Evolutionary conservation across 2,113 vertebrate species (phyloP), one percentile per base, ranked within the genome.

Genomic region (Hippocampus zosterae): DNA sequence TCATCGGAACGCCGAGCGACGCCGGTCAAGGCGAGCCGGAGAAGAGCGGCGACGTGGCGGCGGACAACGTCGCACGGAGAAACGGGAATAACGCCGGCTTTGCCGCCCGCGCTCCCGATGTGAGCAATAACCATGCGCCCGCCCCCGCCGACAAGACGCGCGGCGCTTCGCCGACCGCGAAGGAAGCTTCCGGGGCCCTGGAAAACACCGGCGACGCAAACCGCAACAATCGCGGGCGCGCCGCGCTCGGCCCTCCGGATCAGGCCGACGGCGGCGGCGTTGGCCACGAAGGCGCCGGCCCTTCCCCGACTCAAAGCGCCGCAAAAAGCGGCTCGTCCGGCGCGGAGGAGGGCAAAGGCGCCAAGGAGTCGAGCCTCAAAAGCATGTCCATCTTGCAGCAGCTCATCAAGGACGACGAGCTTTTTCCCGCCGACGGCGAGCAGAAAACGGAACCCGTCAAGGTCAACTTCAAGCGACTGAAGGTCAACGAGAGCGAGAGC

Each of bases 401-500:
- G 1, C 74, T 80, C 72, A 87, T 88, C 29, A 89, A 89, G 1
- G 84, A 92, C 0, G 94, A 94, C 46, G 93, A 92, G 0, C 83
- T 88, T 41, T 88, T 89, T 18, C 65, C 86, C 5, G 69, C 33
- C 0, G 92, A 94, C 1, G 70, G 65, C 52, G 93, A 94, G 75
- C 89, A 91, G 65, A 98, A 95, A 74, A 92, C 94, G 60, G 94
- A 93, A 77, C 96, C 96, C 73, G 93, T 97, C 82, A 96, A 96
- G 87, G 95, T 98, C 75, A 96, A 95, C 88, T 91, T 96, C 70
- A 97, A 94, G 80, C 95, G 94, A 83, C 90, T 95, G 71, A 92
- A 94, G 72, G 93, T 95, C 83, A 95, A 91, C 0, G 95, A 97
- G 68, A 88, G 93, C 27, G 92, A 92, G 0, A 89, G 88, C 72